Evolutionary conservation across 2,888 invertebrate genomes (phyloP).

Genomic region (Norana najaformis): DNA sequence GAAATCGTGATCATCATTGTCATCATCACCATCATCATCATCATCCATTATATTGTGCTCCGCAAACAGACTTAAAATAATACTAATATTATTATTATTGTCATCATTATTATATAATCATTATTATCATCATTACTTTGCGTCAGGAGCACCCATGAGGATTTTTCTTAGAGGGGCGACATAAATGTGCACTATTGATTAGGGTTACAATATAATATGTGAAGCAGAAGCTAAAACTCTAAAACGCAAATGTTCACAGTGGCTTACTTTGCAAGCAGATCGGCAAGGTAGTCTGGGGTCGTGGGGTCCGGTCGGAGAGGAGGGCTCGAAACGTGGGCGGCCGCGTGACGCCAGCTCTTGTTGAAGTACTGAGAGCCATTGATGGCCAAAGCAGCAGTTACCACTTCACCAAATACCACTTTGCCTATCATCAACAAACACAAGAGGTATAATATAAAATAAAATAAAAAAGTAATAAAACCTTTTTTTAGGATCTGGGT

Average conservation of each 20-base stretch:
- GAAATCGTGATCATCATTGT: not conserved
- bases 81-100: no score
- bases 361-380: conserved; percentile 81
- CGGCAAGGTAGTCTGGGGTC: conserved; percentile 85
- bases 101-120: no score
- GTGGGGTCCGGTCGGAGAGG: conserved; percentile 86
- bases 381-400: conserved; percentile 79
- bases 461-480: no score
- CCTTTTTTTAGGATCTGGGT: no score
- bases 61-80: no score
- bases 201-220: not conserved
- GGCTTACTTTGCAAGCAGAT: conserved; percentile 64
- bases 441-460: no score
- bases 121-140: no score
- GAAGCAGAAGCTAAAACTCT: not conserved
- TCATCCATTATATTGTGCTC: no score
- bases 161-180: not conserved
- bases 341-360: conserved; percentile 87
- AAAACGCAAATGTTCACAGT: no score
- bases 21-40: conserved; percentile 9
- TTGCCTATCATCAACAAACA: conserved; percentile 61
- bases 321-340: conserved; percentile 90
- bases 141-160: no score
- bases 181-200: not conserved
- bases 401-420: conserved; percentile 86